Evolutionary conservation across 2,888 invertebrate species (phyloP).

Genomic region (Ochropleura leucogaster): DNA sequence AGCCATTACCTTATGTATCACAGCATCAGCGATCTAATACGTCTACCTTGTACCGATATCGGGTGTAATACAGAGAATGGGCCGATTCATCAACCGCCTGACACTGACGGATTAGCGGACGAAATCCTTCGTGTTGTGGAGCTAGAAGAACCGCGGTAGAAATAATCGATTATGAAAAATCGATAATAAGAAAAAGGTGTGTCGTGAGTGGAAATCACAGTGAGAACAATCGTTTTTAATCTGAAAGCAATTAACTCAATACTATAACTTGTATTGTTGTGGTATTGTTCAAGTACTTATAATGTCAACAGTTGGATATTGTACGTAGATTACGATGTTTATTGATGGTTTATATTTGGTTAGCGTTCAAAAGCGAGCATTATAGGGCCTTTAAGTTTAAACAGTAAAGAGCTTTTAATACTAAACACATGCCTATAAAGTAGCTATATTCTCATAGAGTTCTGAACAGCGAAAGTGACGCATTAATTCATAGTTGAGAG

Average conservation of each 20-base stretch:
- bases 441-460: not conserved
- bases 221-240: not conserved
- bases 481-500: constrained; percentile 9
- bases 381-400: not conserved
- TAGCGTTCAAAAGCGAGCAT: not conserved
- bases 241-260: not conserved
- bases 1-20: constrained; percentile 40
- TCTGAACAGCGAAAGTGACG: constrained; percentile 47
- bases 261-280: not conserved
- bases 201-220: not conserved
- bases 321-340: not conserved
- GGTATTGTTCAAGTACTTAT: not conserved
- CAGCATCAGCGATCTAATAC: constrained; percentile 52
- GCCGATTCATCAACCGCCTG: constrained; percentile 81
- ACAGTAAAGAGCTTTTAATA: not conserved
- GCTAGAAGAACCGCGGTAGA: constrained; percentile 50
- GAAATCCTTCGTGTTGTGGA: constrained; percentile 58
- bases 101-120: constrained; percentile 82
- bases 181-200: not conserved
- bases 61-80: constrained; percentile 69
- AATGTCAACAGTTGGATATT: not conserved
- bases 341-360: not conserved
- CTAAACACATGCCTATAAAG: not conserved
- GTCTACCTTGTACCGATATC: constrained; percentile 51
- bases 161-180: constrained; percentile 5